phyloP scores from a whole-genome alignment of 2,113 vertebrate species.

The Balaenoptera acutorostrata region DNA sequence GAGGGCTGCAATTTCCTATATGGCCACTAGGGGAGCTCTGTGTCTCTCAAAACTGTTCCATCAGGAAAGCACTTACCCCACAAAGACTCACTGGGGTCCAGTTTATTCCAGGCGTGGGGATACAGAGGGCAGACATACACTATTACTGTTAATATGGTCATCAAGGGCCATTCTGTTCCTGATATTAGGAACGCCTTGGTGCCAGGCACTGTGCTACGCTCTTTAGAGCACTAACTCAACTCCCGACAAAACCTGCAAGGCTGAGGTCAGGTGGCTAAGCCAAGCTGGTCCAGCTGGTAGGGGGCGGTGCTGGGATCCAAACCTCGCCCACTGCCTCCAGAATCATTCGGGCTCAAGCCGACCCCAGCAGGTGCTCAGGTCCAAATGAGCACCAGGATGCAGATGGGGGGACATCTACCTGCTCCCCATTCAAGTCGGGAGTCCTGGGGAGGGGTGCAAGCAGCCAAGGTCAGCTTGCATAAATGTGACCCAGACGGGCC shows the following conservation, averaged over 20 bases:
- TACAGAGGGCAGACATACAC: background rate
- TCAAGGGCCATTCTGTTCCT: background rate
- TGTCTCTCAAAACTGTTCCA: background rate
- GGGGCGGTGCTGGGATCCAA: background rate
- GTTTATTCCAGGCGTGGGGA: background rate
- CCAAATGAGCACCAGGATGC: background rate
- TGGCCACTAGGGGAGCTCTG: background rate
- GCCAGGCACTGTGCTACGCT: background rate
- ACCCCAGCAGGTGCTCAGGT: background rate
- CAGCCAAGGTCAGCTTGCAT: background rate
- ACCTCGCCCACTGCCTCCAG: background rate
- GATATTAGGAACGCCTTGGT: background rate
- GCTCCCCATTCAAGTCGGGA: background rate
- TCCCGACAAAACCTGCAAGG: background rate
- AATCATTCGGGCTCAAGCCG: background rate
- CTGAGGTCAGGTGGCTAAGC: background rate
- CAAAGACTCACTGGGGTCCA: rapidly evolving
- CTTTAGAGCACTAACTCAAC: background rate
- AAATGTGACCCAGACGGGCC: background rate
- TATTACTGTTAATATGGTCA: too few relatives aligned
- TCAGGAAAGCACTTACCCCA: rapidly evolving
- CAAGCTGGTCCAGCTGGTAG: background rate
- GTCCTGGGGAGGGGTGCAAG: too few relatives aligned
- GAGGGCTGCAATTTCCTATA: background rate
- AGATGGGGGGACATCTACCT: background rate